Conservation (phyloP, 2,888 invertebrate genomes). For the Thelaira solivaga region DNA sequence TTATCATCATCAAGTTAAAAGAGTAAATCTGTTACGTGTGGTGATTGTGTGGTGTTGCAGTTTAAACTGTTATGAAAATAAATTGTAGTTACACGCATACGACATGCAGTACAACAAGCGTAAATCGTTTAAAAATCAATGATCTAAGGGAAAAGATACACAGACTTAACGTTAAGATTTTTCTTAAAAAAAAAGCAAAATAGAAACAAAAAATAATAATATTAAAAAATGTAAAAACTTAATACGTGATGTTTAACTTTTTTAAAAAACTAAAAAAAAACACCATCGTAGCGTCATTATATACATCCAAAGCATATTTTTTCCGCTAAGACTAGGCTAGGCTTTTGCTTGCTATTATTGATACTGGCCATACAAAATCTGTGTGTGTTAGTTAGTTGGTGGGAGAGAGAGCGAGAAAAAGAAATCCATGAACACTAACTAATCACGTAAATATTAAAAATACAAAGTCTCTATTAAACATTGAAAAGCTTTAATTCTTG, state of each 20-base stretch:
- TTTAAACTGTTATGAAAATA: constrained; percentile 66
- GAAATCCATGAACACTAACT: constrained; percentile 22
- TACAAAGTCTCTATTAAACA: constrained; percentile 14
- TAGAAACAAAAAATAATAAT: neutral
- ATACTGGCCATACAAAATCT: neutral
- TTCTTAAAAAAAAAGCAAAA: neutral
- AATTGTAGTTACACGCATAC: constrained; percentile 74
- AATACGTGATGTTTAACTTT: constrained; percentile 56
- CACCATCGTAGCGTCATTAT: constrained; percentile 11
- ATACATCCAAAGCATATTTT: neutral
- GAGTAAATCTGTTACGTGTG: constrained; percentile 35
- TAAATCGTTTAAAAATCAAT: constrained; percentile 56
- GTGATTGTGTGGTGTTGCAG: constrained; percentile 10
- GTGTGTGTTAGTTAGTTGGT: neutral
- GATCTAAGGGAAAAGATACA: constrained; percentile 29
- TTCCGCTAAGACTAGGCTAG: neutral
- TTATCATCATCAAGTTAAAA: constrained; percentile 24
- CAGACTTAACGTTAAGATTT: constrained; percentile 36
- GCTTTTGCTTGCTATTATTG: neutral
- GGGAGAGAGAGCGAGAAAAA: constrained; percentile 4
- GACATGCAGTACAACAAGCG: constrained; percentile 64
- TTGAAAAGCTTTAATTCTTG: neutral
- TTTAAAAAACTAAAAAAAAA: constrained; percentile 9
- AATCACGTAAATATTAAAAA: constrained; percentile 12
- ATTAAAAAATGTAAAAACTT: constrained; percentile 26